Conservation (phyloP, 2,113 vertebrate genomes). For the Andinoacara biseriatus region DNA sequence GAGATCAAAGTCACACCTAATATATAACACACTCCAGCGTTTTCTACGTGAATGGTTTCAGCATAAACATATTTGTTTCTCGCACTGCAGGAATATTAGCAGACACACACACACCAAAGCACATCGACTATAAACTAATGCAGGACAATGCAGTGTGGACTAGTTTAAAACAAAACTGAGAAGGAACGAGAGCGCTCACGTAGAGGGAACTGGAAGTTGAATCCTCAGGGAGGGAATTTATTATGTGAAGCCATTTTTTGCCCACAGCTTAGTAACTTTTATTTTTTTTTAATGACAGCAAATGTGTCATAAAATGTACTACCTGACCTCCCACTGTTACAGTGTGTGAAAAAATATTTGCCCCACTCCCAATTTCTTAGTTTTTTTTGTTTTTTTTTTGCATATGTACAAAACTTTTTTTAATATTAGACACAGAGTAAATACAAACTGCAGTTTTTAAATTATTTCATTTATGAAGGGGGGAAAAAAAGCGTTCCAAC, state of each 20-base stretch:
- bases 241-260: background rate
- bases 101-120: background rate
- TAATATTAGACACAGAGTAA: too few species aligned
- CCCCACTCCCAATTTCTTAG: too few species aligned
- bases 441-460: too few species aligned
- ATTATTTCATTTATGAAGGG: too few species aligned
- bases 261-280: background rate
- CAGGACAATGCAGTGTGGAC: background rate
- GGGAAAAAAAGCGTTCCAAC: too few species aligned
- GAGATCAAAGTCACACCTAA: background rate
- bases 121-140: background rate
- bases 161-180: background rate
- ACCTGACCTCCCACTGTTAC: background rate
- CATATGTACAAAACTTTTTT: too few species aligned
- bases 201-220: constrained; percentile 6
- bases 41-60: background rate
- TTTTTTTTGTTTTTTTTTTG: too few species aligned
- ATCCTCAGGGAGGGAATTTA: background rate
- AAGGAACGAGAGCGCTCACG: background rate
- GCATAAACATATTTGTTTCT: constrained; percentile 8
- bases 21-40: background rate
- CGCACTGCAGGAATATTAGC: background rate
- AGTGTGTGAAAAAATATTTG: too few species aligned
- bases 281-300: background rate
- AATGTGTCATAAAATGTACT: background rate